These are phyloP conservation scores for Adoxophyes honmai DNA, from an alignment of 1,140 invertebrate genomes.

Conservation along the genomic window DNA sequence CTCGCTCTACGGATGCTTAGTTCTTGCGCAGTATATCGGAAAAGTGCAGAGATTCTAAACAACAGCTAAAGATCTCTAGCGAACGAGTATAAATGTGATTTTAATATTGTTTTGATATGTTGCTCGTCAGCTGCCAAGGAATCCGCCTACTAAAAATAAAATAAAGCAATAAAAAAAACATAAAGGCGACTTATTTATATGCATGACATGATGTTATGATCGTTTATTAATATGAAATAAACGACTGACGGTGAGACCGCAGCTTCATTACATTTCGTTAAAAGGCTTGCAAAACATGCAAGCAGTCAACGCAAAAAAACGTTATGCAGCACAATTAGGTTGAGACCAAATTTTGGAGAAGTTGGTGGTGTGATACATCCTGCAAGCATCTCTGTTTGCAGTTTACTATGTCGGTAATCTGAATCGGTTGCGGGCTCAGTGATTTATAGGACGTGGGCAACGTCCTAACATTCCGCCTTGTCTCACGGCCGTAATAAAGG, in stretches of 20 bases:
- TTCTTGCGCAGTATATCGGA: conserved; percentile 26
- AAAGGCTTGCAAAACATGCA: too few relatives aligned
- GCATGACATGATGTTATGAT: too few relatives aligned
- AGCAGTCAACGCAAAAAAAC: too few relatives aligned
- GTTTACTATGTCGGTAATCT: conserved; percentile 44
- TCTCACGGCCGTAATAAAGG: conserved; percentile 52
- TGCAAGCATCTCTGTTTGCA: conserved; percentile 21
- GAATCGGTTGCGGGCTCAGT: conserved; percentile 55
- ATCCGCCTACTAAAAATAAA: too few relatives aligned
- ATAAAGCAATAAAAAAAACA: too few relatives aligned
- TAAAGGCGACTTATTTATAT: too few relatives aligned
- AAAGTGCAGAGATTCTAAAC: background rate
- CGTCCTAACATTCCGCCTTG: conserved; percentile 43
- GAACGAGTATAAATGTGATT: background rate
- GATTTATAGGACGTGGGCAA: conserved; percentile 62
- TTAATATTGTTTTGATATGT: background rate
- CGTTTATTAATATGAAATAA: too few relatives aligned
- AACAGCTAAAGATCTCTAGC: background rate
- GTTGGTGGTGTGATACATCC: conserved; percentile 8
- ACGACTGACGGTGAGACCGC: too few relatives aligned
- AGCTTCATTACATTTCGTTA: too few relatives aligned
- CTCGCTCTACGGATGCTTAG: conserved; percentile 49
- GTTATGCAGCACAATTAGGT: background rate
- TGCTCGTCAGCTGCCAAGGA: background rate
- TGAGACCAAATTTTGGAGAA: background rate